Conservation (phyloP, 1,140 invertebrate species). For the Drosophila saltans region DNA sequence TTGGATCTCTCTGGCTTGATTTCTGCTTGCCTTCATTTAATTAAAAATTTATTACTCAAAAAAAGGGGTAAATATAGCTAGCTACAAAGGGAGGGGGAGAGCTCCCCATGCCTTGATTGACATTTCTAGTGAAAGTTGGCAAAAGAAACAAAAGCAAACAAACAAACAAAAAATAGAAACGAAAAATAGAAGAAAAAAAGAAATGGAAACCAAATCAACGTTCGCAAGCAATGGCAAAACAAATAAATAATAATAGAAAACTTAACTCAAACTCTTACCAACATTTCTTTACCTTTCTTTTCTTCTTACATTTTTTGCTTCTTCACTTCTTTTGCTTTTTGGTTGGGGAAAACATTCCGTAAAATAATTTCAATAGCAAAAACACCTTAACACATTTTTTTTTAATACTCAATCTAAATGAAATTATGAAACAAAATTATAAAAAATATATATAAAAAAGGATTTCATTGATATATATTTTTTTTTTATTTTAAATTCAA, state of each 20-base stretch:
- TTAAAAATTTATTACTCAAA: slow-evolving; percentile 14
- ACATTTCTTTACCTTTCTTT: background rate
- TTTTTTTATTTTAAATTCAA: too few species aligned
- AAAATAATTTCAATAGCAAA: too few species aligned
- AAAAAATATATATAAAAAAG: too few species aligned
- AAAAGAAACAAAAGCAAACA: background rate
- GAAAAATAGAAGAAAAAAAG: background rate
- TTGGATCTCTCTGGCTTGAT: slow-evolving; percentile 10
- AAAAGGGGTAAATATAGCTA: slow-evolving; percentile 2
- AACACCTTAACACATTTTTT: too few species aligned
- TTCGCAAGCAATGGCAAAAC: background rate
- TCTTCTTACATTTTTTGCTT: background rate
- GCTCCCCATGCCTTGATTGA: background rate
- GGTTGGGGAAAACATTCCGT: too few species aligned
- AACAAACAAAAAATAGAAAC: too few species aligned
- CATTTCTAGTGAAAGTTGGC: slow-evolving; percentile 7
- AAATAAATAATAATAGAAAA: slow-evolving; percentile 14
- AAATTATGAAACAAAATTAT: too few species aligned
- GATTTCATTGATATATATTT: too few species aligned
- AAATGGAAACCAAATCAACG: slow-evolving; percentile 2
- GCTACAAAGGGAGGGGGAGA: background rate
- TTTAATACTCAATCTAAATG: too few species aligned
- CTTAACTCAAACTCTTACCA: background rate
- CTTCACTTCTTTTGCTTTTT: too few species aligned
- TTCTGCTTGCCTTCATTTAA: slow-evolving; percentile 12